phyloP scores from a whole-genome alignment of 2,797 vertebrate species.

The Sitta carolinensis region DNA sequence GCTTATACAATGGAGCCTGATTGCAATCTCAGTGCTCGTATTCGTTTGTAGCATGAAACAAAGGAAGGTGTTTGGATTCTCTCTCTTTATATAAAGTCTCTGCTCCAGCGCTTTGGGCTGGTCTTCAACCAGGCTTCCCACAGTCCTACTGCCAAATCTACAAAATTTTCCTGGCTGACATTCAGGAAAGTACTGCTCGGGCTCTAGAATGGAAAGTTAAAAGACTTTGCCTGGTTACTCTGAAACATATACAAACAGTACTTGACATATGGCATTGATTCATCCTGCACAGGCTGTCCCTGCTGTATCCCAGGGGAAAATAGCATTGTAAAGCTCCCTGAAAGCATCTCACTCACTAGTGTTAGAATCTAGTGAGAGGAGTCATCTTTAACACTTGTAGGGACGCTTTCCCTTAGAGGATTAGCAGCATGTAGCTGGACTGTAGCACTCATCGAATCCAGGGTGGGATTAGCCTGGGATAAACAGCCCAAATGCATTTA shows the following conservation, averaged over 20 bases:
- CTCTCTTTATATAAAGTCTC: constrained; percentile 77
- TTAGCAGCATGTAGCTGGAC: background rate
- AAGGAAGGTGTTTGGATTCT: constrained; percentile 80
- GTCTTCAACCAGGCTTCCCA: constrained; percentile 87
- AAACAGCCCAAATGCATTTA: background rate
- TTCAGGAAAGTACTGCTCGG: constrained; percentile 96
- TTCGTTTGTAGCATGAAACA: constrained; percentile 69
- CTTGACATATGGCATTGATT: constrained; percentile 75
- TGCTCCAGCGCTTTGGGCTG: constrained; percentile 75
- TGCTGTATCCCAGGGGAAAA: constrained; percentile 57
- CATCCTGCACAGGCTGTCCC: constrained; percentile 72
- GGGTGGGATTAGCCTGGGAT: background rate
- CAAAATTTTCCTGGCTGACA: constrained; percentile 94
- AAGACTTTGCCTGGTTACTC: constrained; percentile 93
- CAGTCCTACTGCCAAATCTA: constrained; percentile 88
- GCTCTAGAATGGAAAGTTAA: constrained; percentile 92
- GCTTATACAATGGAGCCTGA: constrained; percentile 76
- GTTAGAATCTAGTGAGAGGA: constrained; percentile 11
- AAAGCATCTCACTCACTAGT: background rate
- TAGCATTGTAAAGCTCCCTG: constrained; percentile 48
- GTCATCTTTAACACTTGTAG: background rate
- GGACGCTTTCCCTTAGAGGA: background rate
- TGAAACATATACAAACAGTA: constrained; percentile 90
- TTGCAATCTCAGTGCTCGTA: constrained; percentile 73
- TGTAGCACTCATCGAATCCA: background rate